Percentiles rank a stretch among this genome's conserved stretches.
Evolutionary conservation across 2,888 invertebrate species (phyloP).

Genomic region (Eubasilissa splendida): DNA sequence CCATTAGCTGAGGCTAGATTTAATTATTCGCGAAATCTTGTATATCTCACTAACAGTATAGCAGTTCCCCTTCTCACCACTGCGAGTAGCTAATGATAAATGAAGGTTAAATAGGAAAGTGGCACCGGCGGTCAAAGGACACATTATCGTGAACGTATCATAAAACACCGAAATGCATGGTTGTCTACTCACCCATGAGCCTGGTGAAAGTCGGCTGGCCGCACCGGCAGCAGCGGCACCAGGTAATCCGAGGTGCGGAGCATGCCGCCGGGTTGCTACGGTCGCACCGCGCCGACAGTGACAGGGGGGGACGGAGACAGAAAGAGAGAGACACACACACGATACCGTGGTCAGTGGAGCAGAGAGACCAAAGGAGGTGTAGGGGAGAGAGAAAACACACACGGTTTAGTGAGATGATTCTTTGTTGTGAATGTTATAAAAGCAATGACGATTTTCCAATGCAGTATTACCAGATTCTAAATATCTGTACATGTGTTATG

Average conservation of each 20-base stretch:
- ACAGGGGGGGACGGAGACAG: constrained; percentile 12
- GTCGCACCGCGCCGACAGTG: constrained; percentile 63
- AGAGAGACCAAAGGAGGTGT: constrained; percentile 5
- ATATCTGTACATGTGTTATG: neutral
- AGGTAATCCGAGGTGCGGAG: constrained; percentile 69
- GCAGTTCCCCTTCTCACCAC: too few relatives aligned
- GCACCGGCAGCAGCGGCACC: constrained; percentile 68
- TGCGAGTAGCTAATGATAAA: too few relatives aligned
- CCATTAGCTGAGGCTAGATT: too few relatives aligned
- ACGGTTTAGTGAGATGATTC: neutral
- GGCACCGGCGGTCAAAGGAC: neutral
- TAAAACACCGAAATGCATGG: neutral
- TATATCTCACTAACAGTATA: too few relatives aligned
- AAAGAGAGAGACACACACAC: constrained; percentile 35
- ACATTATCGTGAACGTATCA: neutral
- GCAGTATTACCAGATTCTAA: neutral
- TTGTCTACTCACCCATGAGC: constrained; percentile 36
- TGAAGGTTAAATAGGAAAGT: too few relatives aligned
- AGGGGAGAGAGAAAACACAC: constrained; percentile 22
- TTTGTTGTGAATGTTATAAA: neutral
- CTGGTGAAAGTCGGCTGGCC: constrained; percentile 1
- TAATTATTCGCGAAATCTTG: too few relatives aligned
- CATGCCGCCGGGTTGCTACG: constrained; percentile 63
- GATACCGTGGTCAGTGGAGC: constrained; percentile 35
- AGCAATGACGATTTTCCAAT: neutral